Conservation (phyloP, 2,797 vertebrate genomes). For the Pogonophryne albipinna region DNA sequence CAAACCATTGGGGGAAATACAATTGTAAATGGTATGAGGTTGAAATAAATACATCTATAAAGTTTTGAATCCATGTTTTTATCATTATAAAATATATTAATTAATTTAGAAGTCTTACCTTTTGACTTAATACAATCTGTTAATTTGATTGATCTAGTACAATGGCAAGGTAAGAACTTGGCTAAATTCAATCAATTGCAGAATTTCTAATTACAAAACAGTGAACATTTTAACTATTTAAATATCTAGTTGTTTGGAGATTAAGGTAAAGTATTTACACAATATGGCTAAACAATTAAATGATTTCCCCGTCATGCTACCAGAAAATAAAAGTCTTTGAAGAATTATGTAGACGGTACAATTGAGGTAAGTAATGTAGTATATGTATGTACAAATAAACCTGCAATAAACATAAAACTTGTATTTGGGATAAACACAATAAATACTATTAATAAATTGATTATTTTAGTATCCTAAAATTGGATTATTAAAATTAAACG, state of each 20-base stretch:
- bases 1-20: neutral
- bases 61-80: neutral
- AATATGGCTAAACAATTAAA: conserved; percentile 3
- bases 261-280: conserved; percentile 15
- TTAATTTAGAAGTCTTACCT: neutral
- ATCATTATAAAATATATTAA: neutral
- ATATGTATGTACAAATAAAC: neutral
- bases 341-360: conserved; percentile 4
- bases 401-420: neutral
- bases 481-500: neutral
- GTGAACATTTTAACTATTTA: neutral
- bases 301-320: neutral
- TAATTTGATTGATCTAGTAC: conserved; percentile 1
- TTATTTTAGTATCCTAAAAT: conserved; percentile 29
- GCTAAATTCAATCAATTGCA: neutral
- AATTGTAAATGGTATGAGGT: neutral
- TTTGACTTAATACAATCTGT: neutral
- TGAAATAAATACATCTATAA: neutral
- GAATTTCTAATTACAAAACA: conserved; percentile 5
- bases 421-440: neutral
- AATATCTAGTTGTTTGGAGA: neutral
- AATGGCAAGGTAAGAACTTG: neutral
- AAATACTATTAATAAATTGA: neutral
- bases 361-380: neutral
- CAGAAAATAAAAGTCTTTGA: conserved; percentile 16